Base-by-base conservation (phyloP, 2,113 vertebrate species). In the Cygnus buccinator region DNA sequence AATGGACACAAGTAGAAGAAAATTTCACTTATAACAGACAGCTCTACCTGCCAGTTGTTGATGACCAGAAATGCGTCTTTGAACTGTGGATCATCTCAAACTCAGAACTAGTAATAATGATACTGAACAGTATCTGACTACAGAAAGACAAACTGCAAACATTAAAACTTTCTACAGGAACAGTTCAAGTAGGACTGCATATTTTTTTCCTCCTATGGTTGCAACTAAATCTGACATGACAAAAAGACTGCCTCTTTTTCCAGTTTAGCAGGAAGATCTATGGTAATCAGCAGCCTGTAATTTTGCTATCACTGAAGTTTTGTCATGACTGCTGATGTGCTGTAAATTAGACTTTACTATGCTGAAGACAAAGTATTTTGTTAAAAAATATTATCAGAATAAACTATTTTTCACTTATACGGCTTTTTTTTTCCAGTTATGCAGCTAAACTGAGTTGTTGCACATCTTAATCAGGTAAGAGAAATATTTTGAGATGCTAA, bases 1-100 rank as follows among this genome's bases (percentile, higher is more conserved):
- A 98, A 99, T 99, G 99, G 99, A 99, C 75, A 98, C 98, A 90
- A 99, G 97, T 95, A 98, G 99, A 98, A 98, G 99, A 96, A 99
- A 99, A 98, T 99, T 99, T 96, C 99, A 99, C 77, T 98, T 99
- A 13, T 99, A 94, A 99, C 20, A n/a, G 73, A 71, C 20, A 84
- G 11, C 58, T 28, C 41, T 10, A 48, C 46, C 48, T 87, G 50
- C 74, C 35, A 63, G 0, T 35, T 84, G 65, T 67, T 91, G 43
- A 15, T 81, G 43, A 83, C 46, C 31, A 89, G 85, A 62, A 94
- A 57, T 31, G 31, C 54, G 77, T 26, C 87, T 86, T 78, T 68
- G 18, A 31, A 65, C 71, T 37, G 4, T 1, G 13, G 84, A 76
- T 80, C 14, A 78, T 43, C 43, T 57, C 33, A n/a, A 43, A 63